Conservation (phyloP, 2,797 vertebrate species). For the Taeniopygia guttata region DNA sequence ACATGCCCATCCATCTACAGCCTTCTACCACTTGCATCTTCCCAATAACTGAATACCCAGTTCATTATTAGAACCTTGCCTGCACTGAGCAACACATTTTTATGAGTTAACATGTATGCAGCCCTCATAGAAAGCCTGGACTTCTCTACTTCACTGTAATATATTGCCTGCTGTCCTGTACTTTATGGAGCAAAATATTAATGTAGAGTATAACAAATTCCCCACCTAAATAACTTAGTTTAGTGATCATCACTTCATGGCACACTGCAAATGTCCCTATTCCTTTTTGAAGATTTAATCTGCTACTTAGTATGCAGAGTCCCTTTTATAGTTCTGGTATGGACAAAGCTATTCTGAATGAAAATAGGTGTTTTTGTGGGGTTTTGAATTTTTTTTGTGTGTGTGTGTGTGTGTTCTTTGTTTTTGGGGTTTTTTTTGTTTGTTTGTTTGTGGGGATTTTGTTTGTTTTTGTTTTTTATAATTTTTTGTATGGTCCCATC, state of each 20-base stretch:
- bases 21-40: background rate
- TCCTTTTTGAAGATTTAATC: background rate
- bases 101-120: background rate
- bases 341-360: background rate
- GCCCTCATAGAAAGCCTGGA: background rate
- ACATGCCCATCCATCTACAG: background rate
- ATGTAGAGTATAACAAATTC: background rate
- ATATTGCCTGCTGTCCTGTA: background rate
- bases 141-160: background rate
- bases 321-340: background rate
- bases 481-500: background rate
- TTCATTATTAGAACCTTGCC: background rate
- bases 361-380: accelerated
- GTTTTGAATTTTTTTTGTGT: background rate
- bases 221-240: background rate
- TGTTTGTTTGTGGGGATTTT: background rate
- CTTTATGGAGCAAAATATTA: background rate
- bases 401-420: background rate
- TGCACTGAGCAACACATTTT: background rate
- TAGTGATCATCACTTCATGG: background rate
- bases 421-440: background rate
- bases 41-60: background rate
- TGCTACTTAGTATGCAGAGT: background rate
- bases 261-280: background rate
- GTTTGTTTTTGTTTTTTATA: background rate